Conservation (phyloP, 1,140 invertebrate genomes). For the Bursaphelenchus mucronatus region DNA sequence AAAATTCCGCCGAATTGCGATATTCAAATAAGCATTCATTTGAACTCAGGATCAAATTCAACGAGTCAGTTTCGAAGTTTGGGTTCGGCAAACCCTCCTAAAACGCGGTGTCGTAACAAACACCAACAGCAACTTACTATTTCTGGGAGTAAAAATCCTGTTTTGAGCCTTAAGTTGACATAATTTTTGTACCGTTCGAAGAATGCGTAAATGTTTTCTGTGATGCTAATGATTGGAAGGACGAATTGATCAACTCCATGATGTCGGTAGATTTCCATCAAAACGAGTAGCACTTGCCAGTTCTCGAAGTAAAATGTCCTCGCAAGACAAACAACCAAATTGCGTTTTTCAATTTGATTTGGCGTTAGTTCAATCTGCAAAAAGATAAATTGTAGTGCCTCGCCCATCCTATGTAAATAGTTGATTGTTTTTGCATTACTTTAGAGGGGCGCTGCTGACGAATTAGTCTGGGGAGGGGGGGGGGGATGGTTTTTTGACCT, state of each 20-base stretch:
- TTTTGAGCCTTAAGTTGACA: background rate
- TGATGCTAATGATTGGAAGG: conserved; percentile 10
- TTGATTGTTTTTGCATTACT: too few species aligned
- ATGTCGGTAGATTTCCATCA: conserved; percentile 7
- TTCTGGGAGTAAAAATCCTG: conserved; percentile 6
- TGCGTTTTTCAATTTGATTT: too few species aligned
- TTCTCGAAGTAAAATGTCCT: conserved; percentile 15
- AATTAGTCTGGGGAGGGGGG: too few species aligned
- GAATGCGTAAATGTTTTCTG: background rate
- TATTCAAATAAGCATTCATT: conserved; percentile 16
- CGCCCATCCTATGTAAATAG: too few species aligned
- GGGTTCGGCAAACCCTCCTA: background rate
- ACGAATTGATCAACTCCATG: conserved; percentile 13
- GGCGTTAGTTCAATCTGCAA: too few species aligned
- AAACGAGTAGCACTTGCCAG: conserved; percentile 4
- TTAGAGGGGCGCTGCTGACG: too few species aligned
- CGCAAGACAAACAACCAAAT: conserved; percentile 11
- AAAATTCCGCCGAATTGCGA: conserved; percentile 3
- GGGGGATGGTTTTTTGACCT: too few species aligned
- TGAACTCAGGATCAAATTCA: conserved; percentile 8
- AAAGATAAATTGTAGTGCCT: too few species aligned
- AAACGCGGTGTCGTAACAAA: background rate
- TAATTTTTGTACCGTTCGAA: conserved; percentile 4
- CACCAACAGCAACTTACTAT: background rate
- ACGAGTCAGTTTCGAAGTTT: conserved; percentile 9